Conservation (phyloP, 2,113 vertebrate genomes). For the Haplochromis vanheusdeni region DNA sequence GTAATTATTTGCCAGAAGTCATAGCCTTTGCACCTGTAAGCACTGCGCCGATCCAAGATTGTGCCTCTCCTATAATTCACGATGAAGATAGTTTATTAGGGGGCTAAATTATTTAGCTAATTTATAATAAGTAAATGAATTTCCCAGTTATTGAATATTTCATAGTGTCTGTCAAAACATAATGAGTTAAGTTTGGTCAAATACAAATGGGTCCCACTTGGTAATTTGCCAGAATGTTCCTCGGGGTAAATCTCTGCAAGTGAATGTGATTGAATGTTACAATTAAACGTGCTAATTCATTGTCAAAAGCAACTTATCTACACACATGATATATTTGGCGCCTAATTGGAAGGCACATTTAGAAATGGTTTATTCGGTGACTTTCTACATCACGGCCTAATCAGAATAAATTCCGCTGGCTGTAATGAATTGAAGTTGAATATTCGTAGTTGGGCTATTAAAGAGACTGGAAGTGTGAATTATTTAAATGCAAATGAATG, state of each 20-base stretch:
- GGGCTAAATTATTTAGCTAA: constrained; percentile 61
- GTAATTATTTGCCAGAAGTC: constrained; percentile 68
- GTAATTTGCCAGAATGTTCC: constrained; percentile 60
- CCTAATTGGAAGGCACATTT: constrained; percentile 65
- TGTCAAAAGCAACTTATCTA: constrained; percentile 69
- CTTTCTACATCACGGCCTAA: constrained; percentile 44
- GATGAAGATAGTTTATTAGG: constrained; percentile 56
- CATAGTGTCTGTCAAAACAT: constrained; percentile 59
- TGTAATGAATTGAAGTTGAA: constrained; percentile 58
- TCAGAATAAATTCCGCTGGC: constrained; percentile 41
- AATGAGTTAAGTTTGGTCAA: constrained; percentile 67
- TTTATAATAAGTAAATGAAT: constrained; percentile 67
- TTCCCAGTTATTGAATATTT: constrained; percentile 66
- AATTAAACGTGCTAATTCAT: constrained; percentile 70
- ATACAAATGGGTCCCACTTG: constrained; percentile 57
- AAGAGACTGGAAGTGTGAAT: constrained; percentile 56
- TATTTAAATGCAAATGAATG: constrained; percentile 71
- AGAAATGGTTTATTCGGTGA: constrained; percentile 43
- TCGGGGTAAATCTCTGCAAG: constrained; percentile 46
- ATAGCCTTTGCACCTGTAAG: constrained; percentile 59
- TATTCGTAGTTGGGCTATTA: constrained; percentile 59
- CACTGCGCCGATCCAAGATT: constrained; percentile 28
- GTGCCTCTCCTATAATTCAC: constrained; percentile 21
- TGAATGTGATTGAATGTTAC: constrained; percentile 68
- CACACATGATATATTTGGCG: constrained; percentile 64